Evolutionary conservation across 2,797 vertebrate species (phyloP).

Genomic region (Sebastiscus tertius): DNA sequence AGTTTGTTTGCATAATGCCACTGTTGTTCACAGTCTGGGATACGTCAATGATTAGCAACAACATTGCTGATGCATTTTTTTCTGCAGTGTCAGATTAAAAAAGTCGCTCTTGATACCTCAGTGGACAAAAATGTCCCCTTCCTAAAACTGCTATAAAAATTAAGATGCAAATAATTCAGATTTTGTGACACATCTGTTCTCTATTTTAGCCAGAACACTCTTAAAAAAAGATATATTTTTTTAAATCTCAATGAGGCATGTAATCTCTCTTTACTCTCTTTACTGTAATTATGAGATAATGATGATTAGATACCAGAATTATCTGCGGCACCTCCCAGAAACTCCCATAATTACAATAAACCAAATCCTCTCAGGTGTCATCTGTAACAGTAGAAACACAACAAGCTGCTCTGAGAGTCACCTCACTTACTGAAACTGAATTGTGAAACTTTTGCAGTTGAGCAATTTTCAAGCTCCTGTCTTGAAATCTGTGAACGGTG

Average conservation of each 20-base stretch:
- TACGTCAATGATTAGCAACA: too few species aligned
- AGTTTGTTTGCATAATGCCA: too few species aligned
- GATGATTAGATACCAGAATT: neutral
- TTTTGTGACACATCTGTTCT: neutral
- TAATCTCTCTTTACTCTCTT: neutral
- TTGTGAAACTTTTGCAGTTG: neutral
- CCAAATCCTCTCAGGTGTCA: neutral
- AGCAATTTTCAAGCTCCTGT: slow-evolving; percentile 11
- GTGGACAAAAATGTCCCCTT: too few species aligned
- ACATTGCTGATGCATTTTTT: too few species aligned
- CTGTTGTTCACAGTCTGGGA: too few species aligned
- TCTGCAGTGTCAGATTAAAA: too few species aligned
- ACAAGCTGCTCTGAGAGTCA: neutral
- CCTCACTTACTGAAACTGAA: neutral
- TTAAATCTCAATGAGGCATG: neutral
- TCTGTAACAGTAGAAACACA: neutral
- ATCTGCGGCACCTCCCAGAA: neutral
- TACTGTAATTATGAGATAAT: neutral
- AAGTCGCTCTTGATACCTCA: too few species aligned
- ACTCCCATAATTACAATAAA: neutral
- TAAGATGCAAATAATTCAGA: neutral
- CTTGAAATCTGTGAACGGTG: neutral
- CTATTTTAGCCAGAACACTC: too few species aligned
- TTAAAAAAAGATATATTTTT: neutral
- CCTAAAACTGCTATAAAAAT: too few species aligned